Evolutionary conservation across 2,888 invertebrate genomes (phyloP), one percentile per base, ranked within the genome.

Genomic region (Drosophila antonietae): DNA sequence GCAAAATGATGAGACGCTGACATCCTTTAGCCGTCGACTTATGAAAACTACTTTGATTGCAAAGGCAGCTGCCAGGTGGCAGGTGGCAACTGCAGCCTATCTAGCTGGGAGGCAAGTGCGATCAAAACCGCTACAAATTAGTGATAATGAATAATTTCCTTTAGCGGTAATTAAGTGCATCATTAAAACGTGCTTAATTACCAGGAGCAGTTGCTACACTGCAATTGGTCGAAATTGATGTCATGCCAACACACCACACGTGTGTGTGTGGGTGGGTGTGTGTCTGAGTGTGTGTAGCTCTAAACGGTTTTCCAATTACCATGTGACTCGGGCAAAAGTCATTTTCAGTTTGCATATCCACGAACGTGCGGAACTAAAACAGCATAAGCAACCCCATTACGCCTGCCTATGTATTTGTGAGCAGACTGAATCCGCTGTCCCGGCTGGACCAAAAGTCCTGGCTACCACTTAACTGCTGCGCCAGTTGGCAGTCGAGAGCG

Each of bases 71-170:
- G 46, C 8, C 31, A 66, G 43, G 14, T 44, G 43, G 41, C 53
- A 44, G 39, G 46, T 23, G 46, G 39, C 46, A 66, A 7, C 44
- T 53, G 66, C 64, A 52, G 44, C 64, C 31, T n/a, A 49, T 35
- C 41, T 43, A 33, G 10, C 47, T 10, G 53, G 20, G 53, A 64
- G 51, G 63, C 61, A 60, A 64, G 76, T 75, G 65, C 75, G 58
- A 56, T 64, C 43, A 60, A 55, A 66, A 61, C 61, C 70, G 78
- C 81, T 79, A 81, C 84, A 85, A 88, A 89, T 89, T 87, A 86
- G 80, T 78, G 79, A 82, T 86, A 89, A 90, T 90, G 82, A 90
- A 90, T 90, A 85, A 90, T 90, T 90, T 90, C 81, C 81, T 79
- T 79, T 49, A 65, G 73, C 76, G 77, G 81, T 86, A 89, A 87